A percentile compares a stretch with the other conserved stretches of the same genome.
phyloP scores from a whole-genome alignment of 2,113 vertebrate species.

The Mormyrus lacerda region DNA sequence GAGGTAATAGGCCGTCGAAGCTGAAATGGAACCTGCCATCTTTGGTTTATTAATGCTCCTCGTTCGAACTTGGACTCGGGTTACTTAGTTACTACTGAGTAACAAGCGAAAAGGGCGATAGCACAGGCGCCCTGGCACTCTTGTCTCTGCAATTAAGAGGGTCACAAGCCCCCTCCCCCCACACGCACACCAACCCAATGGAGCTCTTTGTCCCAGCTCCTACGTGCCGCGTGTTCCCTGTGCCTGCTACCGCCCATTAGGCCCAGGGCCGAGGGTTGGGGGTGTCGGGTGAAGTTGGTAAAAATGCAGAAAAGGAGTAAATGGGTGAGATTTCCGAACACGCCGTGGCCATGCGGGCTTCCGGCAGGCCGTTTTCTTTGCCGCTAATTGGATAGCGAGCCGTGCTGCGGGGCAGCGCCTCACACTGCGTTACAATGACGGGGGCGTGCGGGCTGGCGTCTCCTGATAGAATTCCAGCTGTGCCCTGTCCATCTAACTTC shows the following conservation, averaged over 20 bases:
- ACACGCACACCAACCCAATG: not conserved
- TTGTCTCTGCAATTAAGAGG: conserved; percentile 3
- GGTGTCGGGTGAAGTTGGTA: not conserved
- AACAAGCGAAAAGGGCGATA: not conserved
- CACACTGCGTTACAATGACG: not conserved
- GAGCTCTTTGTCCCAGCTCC: not conserved
- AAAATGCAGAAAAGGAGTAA: not conserved
- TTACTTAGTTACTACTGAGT: not conserved
- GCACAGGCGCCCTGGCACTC: not conserved
- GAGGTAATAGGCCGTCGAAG: not conserved
- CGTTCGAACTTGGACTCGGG: not conserved
- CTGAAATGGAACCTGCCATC: not conserved
- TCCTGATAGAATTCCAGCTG: conserved; percentile 12
- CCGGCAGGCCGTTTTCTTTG: not conserved
- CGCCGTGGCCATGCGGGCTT: not conserved
- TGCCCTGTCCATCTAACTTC: not conserved
- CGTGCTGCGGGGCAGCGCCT: not conserved
- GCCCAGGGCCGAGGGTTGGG: not conserved
- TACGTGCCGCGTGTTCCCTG: not conserved
- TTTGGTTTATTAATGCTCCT: not conserved
- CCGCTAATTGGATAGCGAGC: not conserved
- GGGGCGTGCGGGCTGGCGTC: not conserved
- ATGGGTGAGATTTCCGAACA: not conserved
- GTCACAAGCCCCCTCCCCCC: not conserved
- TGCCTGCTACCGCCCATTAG: not conserved